phyloP scores from a whole-genome alignment of 2,888 invertebrate genomes.

The Hydroisotoma schaefferi region DNA sequence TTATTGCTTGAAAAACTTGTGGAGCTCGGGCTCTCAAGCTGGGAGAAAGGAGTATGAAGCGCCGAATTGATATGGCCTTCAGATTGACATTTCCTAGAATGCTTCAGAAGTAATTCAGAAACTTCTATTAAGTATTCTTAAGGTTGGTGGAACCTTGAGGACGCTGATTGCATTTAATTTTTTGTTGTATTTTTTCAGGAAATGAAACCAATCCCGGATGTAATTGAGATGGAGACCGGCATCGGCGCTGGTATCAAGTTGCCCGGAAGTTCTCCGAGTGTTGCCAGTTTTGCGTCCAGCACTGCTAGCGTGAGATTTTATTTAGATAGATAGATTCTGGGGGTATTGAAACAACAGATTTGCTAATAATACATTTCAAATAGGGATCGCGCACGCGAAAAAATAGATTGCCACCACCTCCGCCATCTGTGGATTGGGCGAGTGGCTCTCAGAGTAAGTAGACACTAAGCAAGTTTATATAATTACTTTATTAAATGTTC shows the following conservation, averaged over 20 bases:
- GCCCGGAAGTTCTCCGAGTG: constrained; percentile 19
- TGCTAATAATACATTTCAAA: constrained; percentile 3
- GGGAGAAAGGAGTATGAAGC: too few relatives aligned
- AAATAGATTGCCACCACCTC: constrained; percentile 25
- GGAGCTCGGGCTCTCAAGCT: too few relatives aligned
- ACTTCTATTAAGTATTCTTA: too few relatives aligned
- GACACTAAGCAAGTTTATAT: neutral
- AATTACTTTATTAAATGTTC: neutral
- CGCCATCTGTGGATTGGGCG: constrained; percentile 29
- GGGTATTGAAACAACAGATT: neutral
- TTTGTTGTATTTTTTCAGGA: neutral
- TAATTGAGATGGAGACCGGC: too few relatives aligned
- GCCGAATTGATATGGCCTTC: too few relatives aligned
- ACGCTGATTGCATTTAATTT: neutral
- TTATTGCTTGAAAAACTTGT: too few relatives aligned
- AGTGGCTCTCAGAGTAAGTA: constrained; percentile 21
- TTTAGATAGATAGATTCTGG: neutral
- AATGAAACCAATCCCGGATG: neutral
- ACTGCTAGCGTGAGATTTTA: constrained; percentile 5
- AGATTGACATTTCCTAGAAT: too few relatives aligned
- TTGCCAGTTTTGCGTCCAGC: constrained; percentile 22
- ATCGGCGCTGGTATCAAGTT: constrained; percentile 8
- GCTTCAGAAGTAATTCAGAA: too few relatives aligned
- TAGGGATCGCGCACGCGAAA: constrained; percentile 18
- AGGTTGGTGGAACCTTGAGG: too few relatives aligned